Evolutionary conservation across 2,113 vertebrate genomes (phyloP).

Genomic region (Ascaphus truei): DNA sequence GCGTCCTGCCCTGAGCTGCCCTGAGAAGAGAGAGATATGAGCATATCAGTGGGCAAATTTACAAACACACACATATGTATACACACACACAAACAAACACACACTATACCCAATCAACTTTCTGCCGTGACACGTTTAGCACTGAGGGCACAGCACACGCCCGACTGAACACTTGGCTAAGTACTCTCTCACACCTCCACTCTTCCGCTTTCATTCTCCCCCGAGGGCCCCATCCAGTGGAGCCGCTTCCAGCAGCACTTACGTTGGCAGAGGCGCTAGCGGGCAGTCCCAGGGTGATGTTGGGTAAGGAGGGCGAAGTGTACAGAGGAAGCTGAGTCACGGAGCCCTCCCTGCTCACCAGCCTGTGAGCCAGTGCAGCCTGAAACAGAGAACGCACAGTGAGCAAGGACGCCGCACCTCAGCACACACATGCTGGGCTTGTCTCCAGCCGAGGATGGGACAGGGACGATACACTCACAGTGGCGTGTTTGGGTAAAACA

Average conservation of each 20-base stretch:
- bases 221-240: too few species aligned
- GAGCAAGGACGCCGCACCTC: not conserved
- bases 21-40: conserved; percentile 56
- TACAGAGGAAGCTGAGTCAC: conserved; percentile 89
- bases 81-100: too few species aligned
- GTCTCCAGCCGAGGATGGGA: conserved; percentile 12
- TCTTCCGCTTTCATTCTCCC: too few species aligned
- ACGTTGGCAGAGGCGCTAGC: conserved; percentile 84
- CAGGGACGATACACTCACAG: conserved; percentile 27
- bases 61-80: too few species aligned
- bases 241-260: conserved; percentile 45
- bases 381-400: conserved; percentile 47
- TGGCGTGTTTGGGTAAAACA: too few species aligned
- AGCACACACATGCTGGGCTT: not conserved
- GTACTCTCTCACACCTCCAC: too few species aligned
- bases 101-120: too few species aligned
- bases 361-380: conserved; percentile 81
- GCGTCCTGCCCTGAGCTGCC: conserved; percentile 75
- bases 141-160: too few species aligned
- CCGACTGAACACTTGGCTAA: too few species aligned
- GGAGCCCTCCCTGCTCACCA: conserved; percentile 77
- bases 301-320: conserved; percentile 93
- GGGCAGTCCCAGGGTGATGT: conserved; percentile 94
- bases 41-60: too few species aligned
- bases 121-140: too few species aligned